Conservation (phyloP, 2,113 vertebrate species). For the Peromyscus californicus region DNA sequence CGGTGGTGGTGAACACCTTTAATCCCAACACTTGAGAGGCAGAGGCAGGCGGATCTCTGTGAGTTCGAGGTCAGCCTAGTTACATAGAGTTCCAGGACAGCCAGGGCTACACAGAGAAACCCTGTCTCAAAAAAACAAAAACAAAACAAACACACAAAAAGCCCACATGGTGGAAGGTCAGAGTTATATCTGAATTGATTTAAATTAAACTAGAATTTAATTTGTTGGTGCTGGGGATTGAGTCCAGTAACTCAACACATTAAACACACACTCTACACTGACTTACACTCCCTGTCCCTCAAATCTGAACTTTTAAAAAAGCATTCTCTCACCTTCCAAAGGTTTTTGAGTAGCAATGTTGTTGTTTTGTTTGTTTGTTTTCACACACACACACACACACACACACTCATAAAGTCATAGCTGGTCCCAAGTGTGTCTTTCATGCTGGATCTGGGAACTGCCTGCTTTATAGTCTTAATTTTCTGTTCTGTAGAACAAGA, state of each 20-base stretch:
- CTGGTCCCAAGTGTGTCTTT: not conserved
- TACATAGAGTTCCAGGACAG: not conserved
- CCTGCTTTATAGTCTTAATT: not conserved
- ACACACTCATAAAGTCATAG: not conserved
- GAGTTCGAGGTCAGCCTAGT: not conserved
- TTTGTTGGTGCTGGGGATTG: not conserved
- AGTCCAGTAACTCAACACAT: not conserved
- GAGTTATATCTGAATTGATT: not conserved
- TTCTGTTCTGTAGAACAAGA: not conserved
- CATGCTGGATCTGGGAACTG: not conserved
- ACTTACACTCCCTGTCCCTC: not conserved
- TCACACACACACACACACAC: too few relatives aligned
- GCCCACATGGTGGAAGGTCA: not conserved
- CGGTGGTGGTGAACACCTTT: not conserved
- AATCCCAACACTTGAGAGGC: not conserved
- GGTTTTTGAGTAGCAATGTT: not conserved
- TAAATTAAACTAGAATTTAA: not conserved
- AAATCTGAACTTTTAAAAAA: constrained; percentile 13
- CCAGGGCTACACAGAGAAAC: not conserved
- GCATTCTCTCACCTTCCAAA: not conserved
- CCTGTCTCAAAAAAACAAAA: not conserved
- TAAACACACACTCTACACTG: not conserved
- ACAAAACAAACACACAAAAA: not conserved
- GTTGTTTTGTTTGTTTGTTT: not conserved
- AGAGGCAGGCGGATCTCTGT: not conserved